Evolutionary conservation across 2,797 vertebrate species (phyloP).

Genomic region (Myotis vivesi): DNA sequence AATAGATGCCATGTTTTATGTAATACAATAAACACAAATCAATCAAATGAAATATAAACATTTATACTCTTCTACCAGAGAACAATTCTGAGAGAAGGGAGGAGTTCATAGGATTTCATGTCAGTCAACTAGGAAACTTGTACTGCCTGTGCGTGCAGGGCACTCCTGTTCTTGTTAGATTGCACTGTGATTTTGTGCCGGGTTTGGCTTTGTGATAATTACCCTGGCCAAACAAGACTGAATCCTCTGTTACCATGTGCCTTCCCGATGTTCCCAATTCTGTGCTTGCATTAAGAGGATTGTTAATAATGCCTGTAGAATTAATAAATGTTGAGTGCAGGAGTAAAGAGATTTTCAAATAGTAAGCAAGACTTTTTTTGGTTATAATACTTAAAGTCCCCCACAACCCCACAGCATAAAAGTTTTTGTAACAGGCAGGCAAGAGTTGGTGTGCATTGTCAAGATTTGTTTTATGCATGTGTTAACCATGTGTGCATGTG

Average conservation of each 20-base stretch:
- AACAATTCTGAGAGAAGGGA: not conserved
- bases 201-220: not conserved
- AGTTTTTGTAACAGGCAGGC: not conserved
- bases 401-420: too few relatives aligned
- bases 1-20: not conserved
- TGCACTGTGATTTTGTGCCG: not conserved
- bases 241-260: not conserved
- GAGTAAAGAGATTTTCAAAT: not conserved
- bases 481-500: not conserved
- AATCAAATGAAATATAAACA: not conserved
- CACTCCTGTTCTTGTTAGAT: not conserved
- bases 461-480: not conserved
- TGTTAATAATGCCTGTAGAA: not conserved
- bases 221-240: not conserved
- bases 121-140: not conserved
- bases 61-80: not conserved
- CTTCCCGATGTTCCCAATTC: not conserved
- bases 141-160: accelerated
- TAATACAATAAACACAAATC: not conserved
- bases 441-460: not conserved
- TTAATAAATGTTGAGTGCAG: not conserved
- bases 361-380: not conserved
- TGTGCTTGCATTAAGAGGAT: not conserved
- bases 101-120: not conserved
- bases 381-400: not conserved